Base-by-base conservation (phyloP, 2,797 vertebrate species). In the Myotis vivesi region DNA sequence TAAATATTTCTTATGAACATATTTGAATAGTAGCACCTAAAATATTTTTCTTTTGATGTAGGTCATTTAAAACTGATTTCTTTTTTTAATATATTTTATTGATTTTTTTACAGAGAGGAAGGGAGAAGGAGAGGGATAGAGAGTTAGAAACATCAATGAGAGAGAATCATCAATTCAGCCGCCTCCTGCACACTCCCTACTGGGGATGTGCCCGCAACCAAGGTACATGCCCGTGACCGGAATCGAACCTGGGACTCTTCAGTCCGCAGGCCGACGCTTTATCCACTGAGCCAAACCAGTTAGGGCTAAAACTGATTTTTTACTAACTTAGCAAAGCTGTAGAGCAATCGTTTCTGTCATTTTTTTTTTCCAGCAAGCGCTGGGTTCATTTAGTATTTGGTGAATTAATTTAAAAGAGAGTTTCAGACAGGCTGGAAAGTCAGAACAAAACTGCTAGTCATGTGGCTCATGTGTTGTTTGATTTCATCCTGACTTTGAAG, bases 31-130 rank as follows among this genome's bases (percentile, higher is more conserved):
- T 73, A 22, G 79, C 4, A 49, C 62, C 49, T 62, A 92, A 87
- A 93, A 92, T 68, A 30, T 51, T 94, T 76, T 89, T 12, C 28
- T 86, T 92, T 95, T 81, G 62, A 73, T 22, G 2, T 8, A 17
- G 11, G 57, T 68, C 33, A 49, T 75, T 95, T 95, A 46, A 79
- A 95, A 83, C 28, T 38, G 41, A 81, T 92, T 64, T 44, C 0
- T 44, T 44, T 44, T 44, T 44, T 41, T 8, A 41, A 44, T 44
- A 44, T 44, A 44, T 44, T 44, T 44, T 11, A 44, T 44, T 44
- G 44, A 44, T 44, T 44, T 44, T 44, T 44, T 44, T 44, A 44
- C 44, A 44, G 44, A 44, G 44, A 11, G 2, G 44, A 44, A 44
- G 44, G 44, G 44, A 44, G 44, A 44, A 44, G 44, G 10, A 44